Conservation (phyloP, 2,797 vertebrate species). For the Serranus cabrilla region DNA sequence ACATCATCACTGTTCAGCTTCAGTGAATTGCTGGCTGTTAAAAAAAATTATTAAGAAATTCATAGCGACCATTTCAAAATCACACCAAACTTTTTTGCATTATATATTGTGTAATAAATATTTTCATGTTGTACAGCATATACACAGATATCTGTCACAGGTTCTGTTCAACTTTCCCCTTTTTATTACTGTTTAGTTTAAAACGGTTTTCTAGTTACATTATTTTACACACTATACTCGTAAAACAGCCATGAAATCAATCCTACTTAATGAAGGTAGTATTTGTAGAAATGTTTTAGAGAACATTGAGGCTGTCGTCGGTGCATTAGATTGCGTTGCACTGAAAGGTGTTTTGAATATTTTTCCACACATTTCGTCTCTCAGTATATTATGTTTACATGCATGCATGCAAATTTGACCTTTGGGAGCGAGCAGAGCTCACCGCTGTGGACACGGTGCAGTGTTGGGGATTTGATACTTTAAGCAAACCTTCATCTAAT, state of each 20-base stretch:
- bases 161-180: too few relatives aligned
- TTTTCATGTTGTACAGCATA: too few relatives aligned
- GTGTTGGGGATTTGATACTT: not conserved
- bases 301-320: not conserved
- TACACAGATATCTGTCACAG: too few relatives aligned
- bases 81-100: too few relatives aligned
- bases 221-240: too few relatives aligned
- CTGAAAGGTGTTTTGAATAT: not conserved
- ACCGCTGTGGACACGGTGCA: not conserved
- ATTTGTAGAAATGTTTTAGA: not conserved
- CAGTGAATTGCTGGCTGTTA: too few relatives aligned
- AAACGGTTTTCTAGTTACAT: too few relatives aligned
- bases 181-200: too few relatives aligned
- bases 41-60: too few relatives aligned
- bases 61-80: too few relatives aligned
- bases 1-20: too few relatives aligned
- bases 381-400: not conserved
- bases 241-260: not conserved
- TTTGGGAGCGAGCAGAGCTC: slow-evolving; percentile 11
- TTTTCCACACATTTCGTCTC: not conserved
- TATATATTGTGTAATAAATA: too few relatives aligned
- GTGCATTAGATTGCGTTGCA: not conserved
- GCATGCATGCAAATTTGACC: slow-evolving; percentile 42
- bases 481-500: not conserved
- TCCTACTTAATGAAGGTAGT: not conserved